Base-by-base conservation (phyloP, 2,113 vertebrate genomes). In the Terrapene triunguis region DNA sequence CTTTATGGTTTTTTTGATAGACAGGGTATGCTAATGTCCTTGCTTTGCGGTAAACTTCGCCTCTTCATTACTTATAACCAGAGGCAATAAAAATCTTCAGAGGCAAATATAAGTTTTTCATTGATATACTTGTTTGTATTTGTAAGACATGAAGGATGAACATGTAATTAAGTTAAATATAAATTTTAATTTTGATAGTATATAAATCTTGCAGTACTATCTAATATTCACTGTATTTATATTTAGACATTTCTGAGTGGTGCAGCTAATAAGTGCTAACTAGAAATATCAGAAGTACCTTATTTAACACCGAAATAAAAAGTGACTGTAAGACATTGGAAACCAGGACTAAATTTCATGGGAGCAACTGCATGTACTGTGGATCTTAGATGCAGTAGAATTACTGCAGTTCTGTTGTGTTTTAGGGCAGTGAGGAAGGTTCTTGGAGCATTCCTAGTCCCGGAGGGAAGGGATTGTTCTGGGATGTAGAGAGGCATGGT, bases 101-200 rank as follows among this genome's bases (percentile, higher is more conserved):
- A 98, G 97, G 85, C 96, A 98, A 97, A 97, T 97, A 80, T 95
- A 98, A 96, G 95, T 95, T 98, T 98, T 98, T 97, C 94, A 96
- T 97, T 98, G 93, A 98, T 98, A 98, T 96, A 95, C 96, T 89
- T 98, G 94, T 98, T 98, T 98, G 84, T 97, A 96, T 97, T 98
- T 98, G 97, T 94, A 97, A 96, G 88, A 96, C 96, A 97, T 98
- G 95, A 98, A 98, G 98, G 95, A 97, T 95, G 93, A 97, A 96
- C 87, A 97, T 96, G 90, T 95, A 97, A 97, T 98, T 98, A 98
- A 96, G 92, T 44, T 44, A 42, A 42, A 42, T 42, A 42, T 42
- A 42, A 42, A 42, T 42, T 42, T 42, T 42, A 42, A 42, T 42
- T 42, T 42, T 42, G 38, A 42, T 42, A 42, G 38, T 42, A 92